These are phyloP conservation scores for Acanthoscelides obtectus DNA, from an alignment of 2,888 invertebrate species.

Conservation along the genomic window DNA sequence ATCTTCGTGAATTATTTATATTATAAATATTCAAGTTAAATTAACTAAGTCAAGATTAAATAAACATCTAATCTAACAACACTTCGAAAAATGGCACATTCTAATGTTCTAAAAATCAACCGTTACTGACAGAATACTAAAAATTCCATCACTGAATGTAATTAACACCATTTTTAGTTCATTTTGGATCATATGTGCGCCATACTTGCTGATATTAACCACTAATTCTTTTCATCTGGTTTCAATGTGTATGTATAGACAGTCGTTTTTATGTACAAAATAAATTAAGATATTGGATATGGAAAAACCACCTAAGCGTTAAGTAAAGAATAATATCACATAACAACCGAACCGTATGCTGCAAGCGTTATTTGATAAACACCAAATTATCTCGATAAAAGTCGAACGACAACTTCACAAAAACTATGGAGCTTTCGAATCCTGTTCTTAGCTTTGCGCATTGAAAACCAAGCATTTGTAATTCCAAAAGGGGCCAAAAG, in stretches of 20 bases:
- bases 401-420: too few relatives aligned
- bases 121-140: conserved; percentile 45
- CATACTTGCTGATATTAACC: not conserved
- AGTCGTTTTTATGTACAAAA: not conserved
- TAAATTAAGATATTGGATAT: not conserved
- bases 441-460: too few relatives aligned
- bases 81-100: conserved; percentile 47
- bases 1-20: conserved; percentile 34
- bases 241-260: not conserved
- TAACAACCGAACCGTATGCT: too few relatives aligned
- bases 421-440: too few relatives aligned
- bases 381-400: too few relatives aligned
- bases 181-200: not conserved
- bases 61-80: conserved; percentile 46
- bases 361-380: too few relatives aligned
- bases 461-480: too few relatives aligned
- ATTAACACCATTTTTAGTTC: not conserved
- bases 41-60: conserved; percentile 40
- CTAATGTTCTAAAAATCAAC: conserved; percentile 29
- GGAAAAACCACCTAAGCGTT: not conserved
- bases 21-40: conserved; percentile 41
- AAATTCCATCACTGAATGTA: conserved; percentile 45
- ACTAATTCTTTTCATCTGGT: not conserved
- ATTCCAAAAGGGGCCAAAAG: too few relatives aligned
- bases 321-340: too few relatives aligned